phyloP scores from a whole-genome alignment of 2,888 invertebrate genomes.

The Eristalinus sepulchralis region DNA sequence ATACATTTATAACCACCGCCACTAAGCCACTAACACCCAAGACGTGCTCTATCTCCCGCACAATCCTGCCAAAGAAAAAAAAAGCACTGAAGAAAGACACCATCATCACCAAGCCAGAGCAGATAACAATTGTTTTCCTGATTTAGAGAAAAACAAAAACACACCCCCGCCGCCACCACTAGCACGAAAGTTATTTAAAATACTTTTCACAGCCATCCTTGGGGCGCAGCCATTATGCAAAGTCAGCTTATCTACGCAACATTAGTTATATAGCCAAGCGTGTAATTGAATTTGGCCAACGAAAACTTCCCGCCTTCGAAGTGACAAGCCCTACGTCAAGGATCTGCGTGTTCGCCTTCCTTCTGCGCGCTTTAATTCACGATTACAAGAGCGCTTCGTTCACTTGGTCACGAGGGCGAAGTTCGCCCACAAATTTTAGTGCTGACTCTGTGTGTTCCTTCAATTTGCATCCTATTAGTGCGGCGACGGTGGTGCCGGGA shows the following conservation, averaged over 20 bases:
- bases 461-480: slow-evolving; percentile 56
- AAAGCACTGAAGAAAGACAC: not conserved
- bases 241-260: slow-evolving; percentile 49
- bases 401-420: slow-evolving; percentile 20
- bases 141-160: not conserved
- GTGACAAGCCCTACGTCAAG: slow-evolving; percentile 5
- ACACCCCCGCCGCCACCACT: not conserved
- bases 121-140: not conserved
- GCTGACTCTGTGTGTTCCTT: slow-evolving; percentile 39
- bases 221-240: slow-evolving; percentile 43
- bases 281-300: slow-evolving; percentile 40
- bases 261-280: slow-evolving; percentile 41
- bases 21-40: not conserved
- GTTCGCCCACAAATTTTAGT: slow-evolving; percentile 22
- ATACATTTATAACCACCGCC: not conserved
- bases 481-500: not conserved
- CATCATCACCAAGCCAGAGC: not conserved
- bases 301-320: slow-evolving; percentile 12
- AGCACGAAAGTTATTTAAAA: slow-evolving; percentile 13
- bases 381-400: slow-evolving; percentile 2
- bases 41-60: not conserved
- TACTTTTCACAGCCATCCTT: slow-evolving; percentile 2
- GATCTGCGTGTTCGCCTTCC: slow-evolving; percentile 2
- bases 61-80: not conserved
- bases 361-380: slow-evolving; percentile 11